Evolutionary conservation across 2,888 invertebrate genomes (phyloP).

Genomic region (Terebella lapidaria): DNA sequence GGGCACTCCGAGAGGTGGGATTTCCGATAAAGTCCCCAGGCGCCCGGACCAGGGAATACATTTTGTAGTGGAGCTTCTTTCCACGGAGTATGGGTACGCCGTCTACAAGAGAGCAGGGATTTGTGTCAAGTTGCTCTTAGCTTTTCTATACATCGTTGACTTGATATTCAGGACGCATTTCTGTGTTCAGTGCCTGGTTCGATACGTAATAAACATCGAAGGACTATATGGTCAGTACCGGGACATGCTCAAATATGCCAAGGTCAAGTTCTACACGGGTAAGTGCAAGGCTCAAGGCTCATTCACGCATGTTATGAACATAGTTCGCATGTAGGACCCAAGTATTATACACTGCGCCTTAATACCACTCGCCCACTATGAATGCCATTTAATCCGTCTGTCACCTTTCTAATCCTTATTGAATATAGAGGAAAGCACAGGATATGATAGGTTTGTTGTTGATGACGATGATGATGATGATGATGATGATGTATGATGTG

Average conservation of each 20-base stretch:
- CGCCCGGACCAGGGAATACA: not conserved
- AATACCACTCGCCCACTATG: no score
- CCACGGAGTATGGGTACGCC: not conserved
- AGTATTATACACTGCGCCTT: no score
- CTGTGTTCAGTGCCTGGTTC: not conserved
- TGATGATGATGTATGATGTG: no score
- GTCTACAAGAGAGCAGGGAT: not conserved
- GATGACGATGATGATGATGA: no score
- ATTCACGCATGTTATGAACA: no score
- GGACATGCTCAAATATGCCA: not conserved
- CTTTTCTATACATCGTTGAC: not conserved
- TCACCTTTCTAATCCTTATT: no score
- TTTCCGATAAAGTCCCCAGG: not conserved
- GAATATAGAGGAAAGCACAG: no score
- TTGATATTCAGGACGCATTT: not conserved
- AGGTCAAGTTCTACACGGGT: not conserved
- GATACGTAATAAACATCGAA: not conserved
- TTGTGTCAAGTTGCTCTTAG: not conserved
- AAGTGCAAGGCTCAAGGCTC: no score
- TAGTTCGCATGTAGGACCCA: no score
- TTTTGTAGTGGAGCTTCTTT: not conserved
- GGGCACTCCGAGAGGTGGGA: not conserved
- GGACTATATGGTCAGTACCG: not conserved
- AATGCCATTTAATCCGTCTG: no score
- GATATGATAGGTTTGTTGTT: no score